Evolutionary conservation across 2,888 invertebrate species (phyloP), one percentile per base, ranked within the genome.

Genomic region (Eupithecia centaureata): DNA sequence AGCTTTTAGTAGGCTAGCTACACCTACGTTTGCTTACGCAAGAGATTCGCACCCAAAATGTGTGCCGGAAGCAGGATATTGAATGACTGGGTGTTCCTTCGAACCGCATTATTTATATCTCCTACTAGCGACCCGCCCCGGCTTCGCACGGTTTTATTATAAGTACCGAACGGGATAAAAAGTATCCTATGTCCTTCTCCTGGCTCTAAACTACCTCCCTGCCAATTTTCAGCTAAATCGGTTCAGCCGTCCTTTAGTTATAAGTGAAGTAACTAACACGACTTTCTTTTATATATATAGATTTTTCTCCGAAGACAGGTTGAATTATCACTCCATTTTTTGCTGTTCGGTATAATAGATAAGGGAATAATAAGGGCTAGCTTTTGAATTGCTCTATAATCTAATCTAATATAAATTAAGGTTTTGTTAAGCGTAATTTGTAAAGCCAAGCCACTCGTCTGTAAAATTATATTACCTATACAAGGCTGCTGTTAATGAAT

Each of bases 1-100:
- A 69, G 74, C 67, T 76, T 73, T 76, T 74, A 73, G 74, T 67
- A 69, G 70, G 58, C 62, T 60, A 67, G 33, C 35, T 25, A 61
- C 25, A 61, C 51, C 58, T n/a, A 38, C 47, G 67, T 67, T 68
- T 68, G 68, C 63, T 68, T 71, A 63, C 63, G 35, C 59, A 65
- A 67, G 61, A 61, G 64, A 64, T 70, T 69, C 61, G 25, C 65
- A 32, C 67, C 65, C 62, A 63, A 65, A 72, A 67, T 68, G 51
- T 75, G 63, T 67, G 42, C 60, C 57, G 68, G 65, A 72, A 72
- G 57, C 72, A 64, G 73, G 64, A 71, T 72, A 72, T 69, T 68
- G 66, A 73, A 70, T 74, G 67, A 71, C 61, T 61, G 68, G 60
- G 52, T 59, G 63, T 68, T 65, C 51, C 59, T 52, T 42, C 38